Percentiles rank a stretch among this genome's conserved stretches.
These are phyloP conservation scores for Hemibagrus wyckioides DNA, from an alignment of 2,113 vertebrate genomes.

Conservation along the genomic window DNA sequence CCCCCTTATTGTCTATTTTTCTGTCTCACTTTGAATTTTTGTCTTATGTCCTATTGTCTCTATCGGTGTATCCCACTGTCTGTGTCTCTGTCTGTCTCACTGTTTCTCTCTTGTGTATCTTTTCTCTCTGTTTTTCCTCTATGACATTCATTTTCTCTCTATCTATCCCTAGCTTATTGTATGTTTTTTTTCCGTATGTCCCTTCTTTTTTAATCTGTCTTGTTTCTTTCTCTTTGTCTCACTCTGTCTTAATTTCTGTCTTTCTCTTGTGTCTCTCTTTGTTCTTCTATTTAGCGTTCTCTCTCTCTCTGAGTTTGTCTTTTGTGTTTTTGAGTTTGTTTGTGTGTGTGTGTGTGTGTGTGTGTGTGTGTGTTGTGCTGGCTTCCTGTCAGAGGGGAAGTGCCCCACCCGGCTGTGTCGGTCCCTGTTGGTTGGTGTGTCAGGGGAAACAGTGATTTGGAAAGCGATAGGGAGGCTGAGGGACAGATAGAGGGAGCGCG, in stretches of 20 bases:
- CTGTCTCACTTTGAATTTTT: background rate
- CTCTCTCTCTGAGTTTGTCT: background rate
- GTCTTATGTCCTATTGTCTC: background rate
- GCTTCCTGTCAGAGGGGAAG: slow-evolving; percentile 80
- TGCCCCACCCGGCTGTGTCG: slow-evolving; percentile 71
- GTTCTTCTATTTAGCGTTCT: background rate
- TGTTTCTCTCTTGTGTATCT: background rate
- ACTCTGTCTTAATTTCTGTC: background rate
- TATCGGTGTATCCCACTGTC: background rate
- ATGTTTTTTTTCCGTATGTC: background rate
- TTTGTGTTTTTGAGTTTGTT: slow-evolving; percentile 2
- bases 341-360: slow-evolving; percentile 50
- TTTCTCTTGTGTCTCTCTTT: background rate
- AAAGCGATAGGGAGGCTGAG: slow-evolving; percentile 49
- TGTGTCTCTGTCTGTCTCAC: background rate
- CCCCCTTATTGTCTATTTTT: background rate
- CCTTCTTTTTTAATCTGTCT: background rate
- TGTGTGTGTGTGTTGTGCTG: slow-evolving; percentile 66
- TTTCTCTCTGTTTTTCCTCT: slow-evolving; percentile 1
- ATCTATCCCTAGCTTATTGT: slow-evolving; percentile 30
- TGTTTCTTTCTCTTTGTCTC: background rate
- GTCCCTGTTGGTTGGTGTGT: slow-evolving; percentile 65
- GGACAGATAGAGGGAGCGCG: slow-evolving; percentile 49
- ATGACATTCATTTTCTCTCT: slow-evolving; percentile 47
- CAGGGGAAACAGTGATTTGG: slow-evolving; percentile 66